Base-by-base conservation (phyloP, 2,888 invertebrate species). In the Conchocele bisecta region DNA sequence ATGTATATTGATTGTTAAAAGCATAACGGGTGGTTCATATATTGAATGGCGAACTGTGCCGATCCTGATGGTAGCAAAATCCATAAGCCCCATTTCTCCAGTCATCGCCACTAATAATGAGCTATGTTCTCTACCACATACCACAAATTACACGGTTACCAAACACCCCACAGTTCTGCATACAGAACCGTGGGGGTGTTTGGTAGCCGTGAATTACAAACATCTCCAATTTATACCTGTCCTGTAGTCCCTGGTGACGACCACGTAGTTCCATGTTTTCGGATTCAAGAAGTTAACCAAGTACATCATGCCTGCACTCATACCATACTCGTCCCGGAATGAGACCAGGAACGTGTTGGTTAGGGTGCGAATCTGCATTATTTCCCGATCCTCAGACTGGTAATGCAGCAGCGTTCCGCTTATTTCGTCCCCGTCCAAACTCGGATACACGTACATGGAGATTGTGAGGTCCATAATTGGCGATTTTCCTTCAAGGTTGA, bases 241-340 rank as follows among this genome's bases (percentile, higher is more conserved):
- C 37, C 44, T 26, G 29, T 56, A 77, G 13, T 71, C 67, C 37
- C 77, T 70, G 53, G 77, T 44, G 7, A 77, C 58, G 0, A 56
- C 51, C 54, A 77, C 61, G 65, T 71, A 71, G 31, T 74, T 77
- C 77, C 77, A 77, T 11, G 33, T 48, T 29, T 60, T 41, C 15
- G 74, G 68, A 6, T 68, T 67, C 3, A 77, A 56, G 28, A 77
- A 68, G 37, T 77, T 71, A 0, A 65, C 77, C n/a, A 77, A 39
- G 33, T 77, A 77, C 73, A 77, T 74, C 56, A 67, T 74, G 6
- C 77, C 77, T 6, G 77, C 77, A 20, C 74, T 77, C 70, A 77
- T 77, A 6, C 77, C 77, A 26, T 77, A 77, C 28, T 74, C 74
- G 39, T 77, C 77, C 42, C 77, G 31, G 35, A 77, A 77, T 1